phyloP scores from a whole-genome alignment of 2,888 invertebrate genomes.

The Morpho helenor region DNA sequence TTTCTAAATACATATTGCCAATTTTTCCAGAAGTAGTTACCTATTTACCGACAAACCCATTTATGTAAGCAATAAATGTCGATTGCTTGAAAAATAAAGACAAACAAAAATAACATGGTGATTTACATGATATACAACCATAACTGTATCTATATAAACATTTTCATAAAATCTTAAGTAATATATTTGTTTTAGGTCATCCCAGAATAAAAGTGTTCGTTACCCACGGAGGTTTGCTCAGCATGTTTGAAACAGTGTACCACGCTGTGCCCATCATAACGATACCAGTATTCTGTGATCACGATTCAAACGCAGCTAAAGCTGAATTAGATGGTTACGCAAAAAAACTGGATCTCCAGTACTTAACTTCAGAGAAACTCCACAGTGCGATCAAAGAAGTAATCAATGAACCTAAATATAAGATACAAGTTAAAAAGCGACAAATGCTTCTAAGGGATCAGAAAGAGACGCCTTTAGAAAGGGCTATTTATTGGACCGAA shows the following conservation, averaged over 20 bases:
- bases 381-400: slow-evolving; percentile 85
- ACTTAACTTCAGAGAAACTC: slow-evolving; percentile 82
- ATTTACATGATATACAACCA: too few relatives aligned
- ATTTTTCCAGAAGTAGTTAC: too few relatives aligned
- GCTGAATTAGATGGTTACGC: slow-evolving; percentile 89
- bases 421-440: slow-evolving; percentile 82
- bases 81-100: too few relatives aligned
- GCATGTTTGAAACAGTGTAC: slow-evolving; percentile 91
- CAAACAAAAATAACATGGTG: too few relatives aligned
- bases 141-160: too few relatives aligned
- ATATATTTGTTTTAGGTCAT: slow-evolving; percentile 78
- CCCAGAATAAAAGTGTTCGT: slow-evolving; percentile 88
- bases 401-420: slow-evolving; percentile 84
- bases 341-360: slow-evolving; percentile 84
- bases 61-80: too few relatives aligned
- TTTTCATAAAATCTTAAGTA: too few relatives aligned
- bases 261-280: slow-evolving; percentile 90
- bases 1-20: too few relatives aligned
- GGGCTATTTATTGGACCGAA: slow-evolving; percentile 92
- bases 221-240: slow-evolving; percentile 89
- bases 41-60: too few relatives aligned
- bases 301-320: slow-evolving; percentile 91
- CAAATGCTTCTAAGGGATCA: slow-evolving; percentile 86
- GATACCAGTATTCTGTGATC: slow-evolving; percentile 91
- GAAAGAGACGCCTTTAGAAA: slow-evolving; percentile 85